phyloP scores from a whole-genome alignment of 2,797 vertebrate genomes.

The Euthynnus affinis region DNA sequence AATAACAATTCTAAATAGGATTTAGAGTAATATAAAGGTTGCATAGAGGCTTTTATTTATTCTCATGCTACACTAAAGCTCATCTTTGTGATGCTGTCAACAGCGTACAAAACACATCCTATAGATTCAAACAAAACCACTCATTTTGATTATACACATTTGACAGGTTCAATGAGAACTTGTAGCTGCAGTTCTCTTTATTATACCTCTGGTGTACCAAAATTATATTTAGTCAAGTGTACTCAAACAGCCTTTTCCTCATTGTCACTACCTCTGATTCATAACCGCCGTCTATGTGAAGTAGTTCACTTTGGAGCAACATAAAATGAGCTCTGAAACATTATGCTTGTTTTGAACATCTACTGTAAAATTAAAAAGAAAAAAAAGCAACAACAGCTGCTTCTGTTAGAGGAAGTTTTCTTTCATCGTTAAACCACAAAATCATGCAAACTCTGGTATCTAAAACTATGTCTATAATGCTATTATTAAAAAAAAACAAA shows the following conservation, averaged over 20 bases:
- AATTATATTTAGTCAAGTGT: constrained; percentile 5
- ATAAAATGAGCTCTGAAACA: constrained; percentile 11
- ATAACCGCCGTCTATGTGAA: constrained; percentile 8
- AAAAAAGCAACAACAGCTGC: no score
- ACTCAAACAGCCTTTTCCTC: not conserved
- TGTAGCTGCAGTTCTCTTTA: not conserved
- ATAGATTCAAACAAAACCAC: not conserved
- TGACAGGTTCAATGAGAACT: not conserved
- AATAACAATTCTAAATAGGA: not conserved
- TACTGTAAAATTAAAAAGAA: not conserved
- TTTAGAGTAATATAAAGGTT: not conserved
- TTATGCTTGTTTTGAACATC: constrained; percentile 28
- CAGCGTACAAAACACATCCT: not conserved
- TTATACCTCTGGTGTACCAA: not conserved
- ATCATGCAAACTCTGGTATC: constrained; percentile 5
- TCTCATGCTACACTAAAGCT: not conserved
- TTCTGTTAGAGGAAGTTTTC: not conserved
- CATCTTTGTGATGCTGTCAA: not conserved
- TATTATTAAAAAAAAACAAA: no score
- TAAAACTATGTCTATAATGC: not conserved
- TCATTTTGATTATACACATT: not conserved
- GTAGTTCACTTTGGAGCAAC: constrained; percentile 9
- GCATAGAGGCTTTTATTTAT: not conserved
- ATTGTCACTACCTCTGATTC: not conserved
- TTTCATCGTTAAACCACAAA: constrained; percentile 13